A percentile compares a stretch with the other conserved stretches of the same genome.
Conservation (phyloP, 2,888 invertebrate genomes). For the Philereme vetulata region DNA sequence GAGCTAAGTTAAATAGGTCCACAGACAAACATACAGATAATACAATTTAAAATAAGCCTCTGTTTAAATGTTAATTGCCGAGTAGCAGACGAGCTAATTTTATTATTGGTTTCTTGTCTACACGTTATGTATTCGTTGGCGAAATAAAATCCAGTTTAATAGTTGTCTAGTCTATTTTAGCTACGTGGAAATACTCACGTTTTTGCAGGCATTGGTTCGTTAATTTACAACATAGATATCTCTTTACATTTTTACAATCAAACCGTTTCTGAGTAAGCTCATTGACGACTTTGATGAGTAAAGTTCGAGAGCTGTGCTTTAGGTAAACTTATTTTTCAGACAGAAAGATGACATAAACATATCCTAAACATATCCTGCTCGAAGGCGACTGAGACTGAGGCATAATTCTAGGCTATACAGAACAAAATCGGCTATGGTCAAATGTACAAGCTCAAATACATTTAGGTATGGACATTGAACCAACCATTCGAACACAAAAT, state of each 20-base stretch:
- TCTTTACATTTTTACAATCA: too few relatives aligned
- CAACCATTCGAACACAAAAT: slow-evolving; percentile 12
- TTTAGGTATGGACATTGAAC: slow-evolving; percentile 8
- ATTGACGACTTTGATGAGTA: too few relatives aligned
- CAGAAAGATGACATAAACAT: too few relatives aligned
- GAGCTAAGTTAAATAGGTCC: slow-evolving; percentile 14
- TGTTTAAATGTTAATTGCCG: slow-evolving; percentile 5
- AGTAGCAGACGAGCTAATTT: neutral
- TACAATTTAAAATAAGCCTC: slow-evolving; percentile 12
- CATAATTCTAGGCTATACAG: too few relatives aligned
- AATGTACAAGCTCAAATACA: too few relatives aligned
- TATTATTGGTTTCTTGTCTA: neutral
- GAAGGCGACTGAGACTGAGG: too few relatives aligned
- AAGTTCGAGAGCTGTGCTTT: too few relatives aligned
- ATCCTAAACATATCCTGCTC: too few relatives aligned
- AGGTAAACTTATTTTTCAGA: too few relatives aligned
- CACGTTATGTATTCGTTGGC: neutral
- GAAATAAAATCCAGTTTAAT: neutral
- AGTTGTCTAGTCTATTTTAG: neutral
- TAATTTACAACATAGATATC: neutral
- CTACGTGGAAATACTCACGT: too few relatives aligned
- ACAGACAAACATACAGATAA: slow-evolving; percentile 12
- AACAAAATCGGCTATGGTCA: too few relatives aligned
- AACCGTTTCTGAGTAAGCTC: too few relatives aligned
- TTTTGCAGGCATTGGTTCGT: neutral